Evolutionary conservation across 2,888 invertebrate species (phyloP), one percentile per base, ranked within the genome.

Genomic region (Drosophila affinis): DNA sequence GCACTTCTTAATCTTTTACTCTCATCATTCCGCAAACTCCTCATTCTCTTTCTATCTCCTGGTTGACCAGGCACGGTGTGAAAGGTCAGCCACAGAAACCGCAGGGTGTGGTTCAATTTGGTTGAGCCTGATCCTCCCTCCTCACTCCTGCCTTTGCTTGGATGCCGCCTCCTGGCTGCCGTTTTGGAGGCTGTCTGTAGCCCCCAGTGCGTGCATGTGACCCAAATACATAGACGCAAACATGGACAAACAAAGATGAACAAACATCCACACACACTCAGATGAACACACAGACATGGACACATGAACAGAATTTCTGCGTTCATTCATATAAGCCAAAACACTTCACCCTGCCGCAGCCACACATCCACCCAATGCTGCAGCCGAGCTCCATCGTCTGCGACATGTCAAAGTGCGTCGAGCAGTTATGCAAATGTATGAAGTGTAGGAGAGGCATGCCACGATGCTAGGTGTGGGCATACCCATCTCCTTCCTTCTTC

Each of bases 391-490:
- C 3, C 39, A 39, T n/a, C 81, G 64, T 68, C 82, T 65, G 74
- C 71, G 72, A 68, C 84, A 81, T 87, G 79, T 83, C 83, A 83
- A 88, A 83, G 87, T 83, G 88, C 88, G 88, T 83, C 81, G 63
- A 68, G 79, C 74, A 88, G 83, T 88, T 83, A 88, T 83, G 83
- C 87, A 83, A 83, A 83, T 83, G 75, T 72, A 72, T 56, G 72
- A 77, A 75, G 68, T 77, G 82, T 72, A 72, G 62, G 52, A 57
- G 71, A 46, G 54, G 52, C 57, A 53, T 54, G 46, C 51, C 55
- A 64, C 55, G 62, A 55, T 55, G 68, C 68, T 49, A 47, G 39
- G 65, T 65, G 65, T 65, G 12, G 69, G 48, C 29, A 45, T n/a
- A 24, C n/a, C 47, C 64, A 47, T 60, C 32, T 32, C 34, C 34